Evolutionary conservation across 37 sponge, comb jelly and placozoan species (phyloP), one percentile per base, ranked within the genome.

Genomic region (Haliclona indistincta): DNA sequence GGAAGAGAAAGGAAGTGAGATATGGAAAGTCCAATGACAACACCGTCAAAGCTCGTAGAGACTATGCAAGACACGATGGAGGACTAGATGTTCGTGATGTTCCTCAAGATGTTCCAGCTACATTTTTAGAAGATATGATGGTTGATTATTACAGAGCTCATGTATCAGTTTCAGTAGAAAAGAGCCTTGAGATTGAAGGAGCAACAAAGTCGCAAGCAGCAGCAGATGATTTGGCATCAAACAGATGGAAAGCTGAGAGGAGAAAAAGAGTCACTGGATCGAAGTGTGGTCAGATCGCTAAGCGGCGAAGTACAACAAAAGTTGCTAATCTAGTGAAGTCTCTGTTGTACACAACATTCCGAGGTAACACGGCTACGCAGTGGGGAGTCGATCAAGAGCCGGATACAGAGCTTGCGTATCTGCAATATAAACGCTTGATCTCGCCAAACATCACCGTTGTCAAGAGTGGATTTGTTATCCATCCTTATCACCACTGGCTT

Each of bases 181-280:
- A n/a, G n/a, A n/a, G n/a, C n/a, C n/a, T n/a, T n/a, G n/a, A n/a
- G n/a, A n/a, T n/a, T n/a, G n/a, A n/a, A n/a, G n/a, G n/a, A n/a
- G n/a, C n/a, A n/a, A n/a, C n/a, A n/a, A n/a, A n/a, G n/a, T n/a
- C n/a, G n/a, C 60, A 58, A 58, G 28, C 26, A 25, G 60, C 11
- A 20, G 60, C 26, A 25, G 22, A n/a, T 58, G 60, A 81, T 38
- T 34, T 28, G 5, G 28, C 36, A 1, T 64, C 32, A 38, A 63
- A 75, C 25, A 32, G 17, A 26, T 83, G 84, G 84, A 68, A 2
- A 23, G 49, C 66, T 4, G 84, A 83, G 63, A 75, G 84, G 25
- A 66, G 68, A 17, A 83, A 75, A 67, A 19, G 84, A 37, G n/a
- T 83, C 22, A 83, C 84, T 43, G 73, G 76, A 4, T 83, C 84